Evolutionary conservation across 2,113 vertebrate genomes (phyloP), one percentile per base, ranked within the genome.

Genomic region (Anguilla japonica): DNA sequence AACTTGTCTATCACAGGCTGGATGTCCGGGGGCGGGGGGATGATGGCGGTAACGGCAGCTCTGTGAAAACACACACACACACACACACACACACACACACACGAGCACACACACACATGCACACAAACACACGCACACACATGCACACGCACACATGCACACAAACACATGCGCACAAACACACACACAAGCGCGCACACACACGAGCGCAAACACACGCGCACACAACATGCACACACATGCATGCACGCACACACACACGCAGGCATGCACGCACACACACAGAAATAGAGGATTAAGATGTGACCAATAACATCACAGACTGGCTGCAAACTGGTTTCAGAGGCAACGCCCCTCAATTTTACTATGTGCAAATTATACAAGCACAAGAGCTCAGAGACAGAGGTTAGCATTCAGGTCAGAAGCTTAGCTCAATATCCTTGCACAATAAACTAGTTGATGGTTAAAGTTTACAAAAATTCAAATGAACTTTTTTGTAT

Each of bases 1-100:
- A 99, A 93, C 90, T 99, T 99, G 96, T 99, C 98, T 80, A 99
- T 99, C 91, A 99, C 98, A 4, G 98, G 98, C 56, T 99, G 98
- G 88, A 98, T 96, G 93, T 99, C 98, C 0, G 98, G 98, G 2
- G 98, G 98, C 0, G 98, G 98, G 79, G 98, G 98, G 82, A 99
- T 99, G 94, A 99, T 98, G 90, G 97, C 96, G 79, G 89, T 57
- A 7, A 88, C 63, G 5, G 91, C 88, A 34, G 89, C 83, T 26
- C 84, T 93, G 89, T 4, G 84, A 82, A 86, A 91, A 93, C 16
- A 29, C 34, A 71, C 20, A 22, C 43, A 79, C 39, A 75, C 95
- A 88, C 84, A 96, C 95, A 85, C 95, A 88, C 79, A 63, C 18
- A 67, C 5, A 67, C 60, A 67, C 2, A 67, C 20, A 22, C 5